A percentile compares a stretch with the other conserved stretches of the same genome.
phyloP scores from a whole-genome alignment of 2,797 vertebrate genomes.

The Thunnus albacares region DNA sequence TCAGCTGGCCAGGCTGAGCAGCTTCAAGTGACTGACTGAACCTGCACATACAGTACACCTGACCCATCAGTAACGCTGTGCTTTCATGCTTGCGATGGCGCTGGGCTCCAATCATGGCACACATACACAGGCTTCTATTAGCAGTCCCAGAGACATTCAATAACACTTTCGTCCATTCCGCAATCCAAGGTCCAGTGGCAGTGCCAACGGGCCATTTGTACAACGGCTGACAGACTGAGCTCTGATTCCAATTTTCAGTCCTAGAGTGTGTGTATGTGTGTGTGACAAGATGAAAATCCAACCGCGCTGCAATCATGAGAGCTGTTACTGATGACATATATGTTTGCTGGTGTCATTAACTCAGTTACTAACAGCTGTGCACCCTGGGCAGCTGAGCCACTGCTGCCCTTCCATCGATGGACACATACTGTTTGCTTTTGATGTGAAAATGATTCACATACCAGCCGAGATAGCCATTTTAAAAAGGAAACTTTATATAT shows the following conservation, averaged over 20 bases:
- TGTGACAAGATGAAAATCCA: constrained; percentile 32
- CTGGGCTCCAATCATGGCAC: constrained; percentile 22
- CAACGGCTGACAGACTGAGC: constrained; percentile 12
- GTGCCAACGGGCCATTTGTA: constrained; percentile 42
- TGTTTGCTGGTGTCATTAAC: constrained; percentile 38
- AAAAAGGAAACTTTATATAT: not conserved
- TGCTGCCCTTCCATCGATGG: not conserved
- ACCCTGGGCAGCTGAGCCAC: not conserved
- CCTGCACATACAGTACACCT: constrained; percentile 58
- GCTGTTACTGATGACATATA: constrained; percentile 21
- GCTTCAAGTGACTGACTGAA: constrained; percentile 63
- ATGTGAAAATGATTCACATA: constrained; percentile 4
- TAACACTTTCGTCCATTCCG: constrained; percentile 43
- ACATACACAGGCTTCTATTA: constrained; percentile 39
- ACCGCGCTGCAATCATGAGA: constrained; percentile 11
- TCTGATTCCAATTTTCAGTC: not conserved
- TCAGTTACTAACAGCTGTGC: constrained; percentile 13
- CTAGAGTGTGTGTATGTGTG: not conserved
- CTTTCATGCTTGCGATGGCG: constrained; percentile 26
- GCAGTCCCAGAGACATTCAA: constrained; percentile 33
- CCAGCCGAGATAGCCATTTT: not conserved
- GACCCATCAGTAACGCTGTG: constrained; percentile 50
- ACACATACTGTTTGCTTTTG: constrained; percentile 3
- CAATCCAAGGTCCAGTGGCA: constrained; percentile 20
- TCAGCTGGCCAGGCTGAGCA: constrained; percentile 67